Percentiles rank a stretch among this genome's conserved stretches.
These are phyloP conservation scores for Halichondria panicea DNA, from an alignment of 37 sponge, comb jelly and placozoan species.

Conservation along the genomic window DNA sequence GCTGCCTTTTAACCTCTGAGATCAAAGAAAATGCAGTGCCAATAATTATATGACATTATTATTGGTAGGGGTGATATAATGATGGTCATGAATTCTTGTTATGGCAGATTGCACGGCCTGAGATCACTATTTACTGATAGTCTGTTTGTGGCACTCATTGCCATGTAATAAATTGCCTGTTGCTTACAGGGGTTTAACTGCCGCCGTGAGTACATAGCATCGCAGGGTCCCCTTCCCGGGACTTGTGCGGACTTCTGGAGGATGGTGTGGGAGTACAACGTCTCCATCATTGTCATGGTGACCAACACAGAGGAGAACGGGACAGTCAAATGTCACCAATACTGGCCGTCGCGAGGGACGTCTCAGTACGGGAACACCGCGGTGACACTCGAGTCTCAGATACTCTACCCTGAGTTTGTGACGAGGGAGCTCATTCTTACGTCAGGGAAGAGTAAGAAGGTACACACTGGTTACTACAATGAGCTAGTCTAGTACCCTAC, in stretches of 20 bases:
- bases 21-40: neutral
- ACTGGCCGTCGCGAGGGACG: slow-evolving; percentile 68
- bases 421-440: slow-evolving; percentile 49
- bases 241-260: slow-evolving; percentile 82
- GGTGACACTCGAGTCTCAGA: slow-evolving; percentile 24
- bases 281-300: slow-evolving; percentile 51
- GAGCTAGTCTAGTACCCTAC: too few relatives aligned
- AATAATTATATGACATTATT: too few relatives aligned
- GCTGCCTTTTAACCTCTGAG: neutral
- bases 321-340: slow-evolving; percentile 68
- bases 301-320: slow-evolving; percentile 59
- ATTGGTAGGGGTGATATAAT: neutral
- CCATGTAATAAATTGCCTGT: neutral
- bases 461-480: too few relatives aligned
- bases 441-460: neutral
- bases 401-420: slow-evolving; percentile 66
- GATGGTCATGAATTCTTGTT: neutral
- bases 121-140: neutral
- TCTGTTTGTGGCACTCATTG: neutral
- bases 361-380: slow-evolving; percentile 6
- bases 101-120: neutral
- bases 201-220: slow-evolving; percentile 78
- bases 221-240: slow-evolving; percentile 80
- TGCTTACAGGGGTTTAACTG: slow-evolving; percentile 57
- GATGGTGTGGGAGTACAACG: slow-evolving; percentile 85